Base-by-base conservation (phyloP, 2,797 vertebrate genomes). In the Mormyrus proboscirostris region DNA sequence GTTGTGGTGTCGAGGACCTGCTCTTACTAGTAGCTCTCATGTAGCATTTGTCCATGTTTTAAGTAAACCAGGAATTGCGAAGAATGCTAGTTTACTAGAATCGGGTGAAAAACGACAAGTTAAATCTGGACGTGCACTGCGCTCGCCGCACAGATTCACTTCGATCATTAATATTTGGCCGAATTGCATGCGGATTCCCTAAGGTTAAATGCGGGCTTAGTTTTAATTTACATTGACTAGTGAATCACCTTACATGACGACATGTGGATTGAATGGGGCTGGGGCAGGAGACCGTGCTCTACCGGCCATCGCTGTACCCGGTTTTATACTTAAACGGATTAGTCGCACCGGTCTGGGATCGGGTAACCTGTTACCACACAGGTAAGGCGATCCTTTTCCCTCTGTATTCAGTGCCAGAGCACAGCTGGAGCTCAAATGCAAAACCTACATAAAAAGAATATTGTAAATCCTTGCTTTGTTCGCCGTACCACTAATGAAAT, bases 381-480 rank as follows among this genome's bases (percentile, higher is more conserved):
- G 73, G 73, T 79, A 79, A 79, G 73, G 73, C 73, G 73, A 79
- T 79, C 73, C 73, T n/a, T 47, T 79, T 0, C 41, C 73, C 41
- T 79, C 73, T 79, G 33, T 41, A 2, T 41, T 69, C 65, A 29
- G 9, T 73, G 29, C 65, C 10, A 73, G 29, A 41, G 73, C 73
- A 44, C 73, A 79, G 73, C 38, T 79, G 73, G 73, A 44, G 73
- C 5, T 79, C 73, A 79, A 47, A 79, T 14, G 19, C 73, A 79
- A 79, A 79, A 79, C 16, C 73, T 79, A 79, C 73, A 79, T 79
- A 79, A 79, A 73, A 79, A 79, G 73, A 79, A 47, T 79, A 79
- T 12, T 44, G 38, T 44, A 79, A 79, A 79, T 79, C 73, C 73
- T 44, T 79, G 73, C n/a, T 79, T 44, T 79, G 38, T 79, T 79